Conservation (phyloP, 2,888 invertebrate genomes). For the Epiblema foenella region DNA sequence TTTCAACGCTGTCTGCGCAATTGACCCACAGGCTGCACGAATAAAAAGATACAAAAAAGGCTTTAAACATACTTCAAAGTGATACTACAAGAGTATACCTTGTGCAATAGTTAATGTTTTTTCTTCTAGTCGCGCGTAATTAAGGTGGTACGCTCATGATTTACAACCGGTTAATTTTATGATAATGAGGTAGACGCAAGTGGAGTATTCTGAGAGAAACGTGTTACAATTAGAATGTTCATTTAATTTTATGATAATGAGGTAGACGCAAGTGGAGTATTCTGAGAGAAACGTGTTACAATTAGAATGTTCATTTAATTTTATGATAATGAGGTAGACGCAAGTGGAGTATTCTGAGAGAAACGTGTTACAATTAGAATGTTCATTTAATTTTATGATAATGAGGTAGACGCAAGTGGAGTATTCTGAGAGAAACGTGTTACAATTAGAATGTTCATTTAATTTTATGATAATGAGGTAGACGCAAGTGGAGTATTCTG, state of each 20-base stretch:
- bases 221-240: constrained; percentile 1
- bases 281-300: constrained; percentile 48
- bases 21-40: too few relatives aligned
- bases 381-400: constrained; percentile 63
- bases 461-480: constrained; percentile 70
- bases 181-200: constrained; percentile 75
- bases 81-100: background rate
- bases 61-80: constrained; percentile 8
- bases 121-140: constrained; percentile 64
- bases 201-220: constrained; percentile 56
- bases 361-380: constrained; percentile 18
- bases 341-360: constrained; percentile 57
- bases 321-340: constrained; percentile 79
- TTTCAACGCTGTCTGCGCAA: too few relatives aligned
- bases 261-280: constrained; percentile 65
- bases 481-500: constrained; percentile 61
- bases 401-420: constrained; percentile 68
- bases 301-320: background rate
- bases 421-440: constrained; percentile 54
- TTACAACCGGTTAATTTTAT: constrained; percentile 82
- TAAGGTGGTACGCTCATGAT: constrained; percentile 70
- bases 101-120: constrained; percentile 36
- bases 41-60: too few relatives aligned
- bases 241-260: constrained; percentile 70
- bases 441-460: background rate